These are phyloP conservation scores for Macrocentrus cingulum DNA, from an alignment of 1,140 invertebrate genomes.

Conservation along the genomic window DNA sequence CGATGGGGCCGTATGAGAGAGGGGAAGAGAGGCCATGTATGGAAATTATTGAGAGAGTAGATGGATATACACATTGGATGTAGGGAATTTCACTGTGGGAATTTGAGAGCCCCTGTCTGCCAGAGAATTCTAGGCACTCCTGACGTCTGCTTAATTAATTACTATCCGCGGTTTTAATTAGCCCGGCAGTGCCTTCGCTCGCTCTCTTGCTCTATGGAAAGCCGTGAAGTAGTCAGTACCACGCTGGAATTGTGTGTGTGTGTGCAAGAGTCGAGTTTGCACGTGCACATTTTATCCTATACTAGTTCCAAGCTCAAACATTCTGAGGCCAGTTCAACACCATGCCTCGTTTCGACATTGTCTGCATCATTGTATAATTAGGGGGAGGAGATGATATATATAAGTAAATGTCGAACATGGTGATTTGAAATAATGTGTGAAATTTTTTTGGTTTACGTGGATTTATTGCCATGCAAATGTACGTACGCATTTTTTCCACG, in stretches of 20 bases:
- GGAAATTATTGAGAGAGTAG: too few relatives aligned
- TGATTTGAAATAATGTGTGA: too few relatives aligned
- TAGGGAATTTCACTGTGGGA: conserved; percentile 12
- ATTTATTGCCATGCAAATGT: too few relatives aligned
- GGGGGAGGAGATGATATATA: too few relatives aligned
- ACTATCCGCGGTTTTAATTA: conserved; percentile 61
- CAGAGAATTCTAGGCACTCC: conserved; percentile 52
- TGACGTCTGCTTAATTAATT: conserved; percentile 59
- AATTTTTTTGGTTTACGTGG: too few relatives aligned
- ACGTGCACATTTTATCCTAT: conserved; percentile 20
- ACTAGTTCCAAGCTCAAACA: conserved; percentile 13
- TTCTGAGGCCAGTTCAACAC: neutral
- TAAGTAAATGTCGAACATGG: too few relatives aligned
- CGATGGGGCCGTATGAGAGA: neutral
- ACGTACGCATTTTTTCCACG: too few relatives aligned
- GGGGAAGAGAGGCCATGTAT: neutral
- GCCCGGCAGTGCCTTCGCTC: conserved; percentile 36
- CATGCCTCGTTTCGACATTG: neutral
- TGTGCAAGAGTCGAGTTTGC: neutral
- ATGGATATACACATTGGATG: conserved; percentile 18
- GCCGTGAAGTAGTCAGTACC: conserved; percentile 26
- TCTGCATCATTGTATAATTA: too few relatives aligned
- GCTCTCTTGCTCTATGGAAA: conserved; percentile 24
- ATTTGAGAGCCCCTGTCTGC: conserved; percentile 50
- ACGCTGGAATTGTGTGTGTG: neutral